phyloP scores from a whole-genome alignment of 2,888 invertebrate genomes.

The Drosophila melanosoma region DNA sequence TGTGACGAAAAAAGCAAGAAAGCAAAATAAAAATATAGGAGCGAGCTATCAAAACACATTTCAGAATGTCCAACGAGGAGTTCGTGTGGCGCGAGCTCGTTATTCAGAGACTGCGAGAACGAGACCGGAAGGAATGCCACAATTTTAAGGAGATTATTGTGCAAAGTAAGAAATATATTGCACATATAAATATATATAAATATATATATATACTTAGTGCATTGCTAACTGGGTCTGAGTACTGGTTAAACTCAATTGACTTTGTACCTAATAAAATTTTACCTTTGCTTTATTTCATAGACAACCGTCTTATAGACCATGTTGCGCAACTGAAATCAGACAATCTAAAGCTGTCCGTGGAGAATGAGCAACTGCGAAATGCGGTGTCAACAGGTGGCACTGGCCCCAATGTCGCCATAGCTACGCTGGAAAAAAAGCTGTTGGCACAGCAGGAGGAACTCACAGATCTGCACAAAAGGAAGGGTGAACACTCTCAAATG shows the following conservation, averaged over 20 bases:
- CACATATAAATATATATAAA: neutral
- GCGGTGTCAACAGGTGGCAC: constrained; percentile 86
- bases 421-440: constrained; percentile 93
- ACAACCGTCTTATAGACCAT: constrained; percentile 94
- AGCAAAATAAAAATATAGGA: constrained; percentile 2
- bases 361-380: constrained; percentile 92
- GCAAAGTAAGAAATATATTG: constrained; percentile 88
- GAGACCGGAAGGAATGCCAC: constrained; percentile 91
- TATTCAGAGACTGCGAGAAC: constrained; percentile 89
- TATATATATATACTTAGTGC: neutral
- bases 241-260: neutral
- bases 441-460: constrained; percentile 95
- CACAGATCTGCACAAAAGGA: constrained; percentile 93
- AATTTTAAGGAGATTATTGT: constrained; percentile 92
- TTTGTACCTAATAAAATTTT: constrained; percentile 8
- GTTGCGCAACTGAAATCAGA: constrained; percentile 92
- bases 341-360: constrained; percentile 93
- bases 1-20: constrained; percentile 37
- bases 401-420: constrained; percentile 87
- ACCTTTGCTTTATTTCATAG: constrained; percentile 85
- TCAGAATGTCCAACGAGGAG: constrained; percentile 82
- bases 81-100: constrained; percentile 90
- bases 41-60: constrained; percentile 8
- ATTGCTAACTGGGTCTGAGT: neutral
- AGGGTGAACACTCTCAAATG: constrained; percentile 97